phyloP scores from a whole-genome alignment of 2,888 invertebrate species.

The Hofmannophila pseudospretella region DNA sequence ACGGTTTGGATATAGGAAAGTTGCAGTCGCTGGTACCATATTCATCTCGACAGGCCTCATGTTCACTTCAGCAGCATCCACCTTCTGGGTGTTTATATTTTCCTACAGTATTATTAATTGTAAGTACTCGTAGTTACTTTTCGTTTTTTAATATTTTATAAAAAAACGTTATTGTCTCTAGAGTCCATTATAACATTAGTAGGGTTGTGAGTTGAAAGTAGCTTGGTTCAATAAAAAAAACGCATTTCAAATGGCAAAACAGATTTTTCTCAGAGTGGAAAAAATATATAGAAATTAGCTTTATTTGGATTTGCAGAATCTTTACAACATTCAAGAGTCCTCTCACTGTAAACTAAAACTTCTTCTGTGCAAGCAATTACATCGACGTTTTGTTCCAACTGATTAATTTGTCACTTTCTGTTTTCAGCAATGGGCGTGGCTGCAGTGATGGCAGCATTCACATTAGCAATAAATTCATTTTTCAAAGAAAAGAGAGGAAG shows the following conservation, averaged over 20 bases:
- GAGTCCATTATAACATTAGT: no score
- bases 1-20: slow-evolving; percentile 80
- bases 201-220: no score
- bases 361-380: neutral
- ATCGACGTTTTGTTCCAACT: no score
- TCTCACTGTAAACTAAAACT: no score
- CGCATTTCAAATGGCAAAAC: no score
- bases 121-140: slow-evolving; percentile 75
- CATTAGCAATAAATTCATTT: slow-evolving; percentile 81
- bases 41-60: slow-evolving; percentile 77
- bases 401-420: slow-evolving; percentile 43
- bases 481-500: slow-evolving; percentile 79
- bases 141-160: no score
- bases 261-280: no score
- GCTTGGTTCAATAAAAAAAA: no score
- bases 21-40: slow-evolving; percentile 76
- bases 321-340: no score
- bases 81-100: slow-evolving; percentile 78
- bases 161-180: no score
- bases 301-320: no score
- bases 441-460: slow-evolving; percentile 78
- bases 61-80: slow-evolving; percentile 74
- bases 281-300: no score
- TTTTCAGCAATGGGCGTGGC: slow-evolving; percentile 80
- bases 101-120: slow-evolving; percentile 83